These are phyloP conservation scores for Tanytarsus gracilentus DNA, from an alignment of 2,888 invertebrate genomes.

Conservation along the genomic window DNA sequence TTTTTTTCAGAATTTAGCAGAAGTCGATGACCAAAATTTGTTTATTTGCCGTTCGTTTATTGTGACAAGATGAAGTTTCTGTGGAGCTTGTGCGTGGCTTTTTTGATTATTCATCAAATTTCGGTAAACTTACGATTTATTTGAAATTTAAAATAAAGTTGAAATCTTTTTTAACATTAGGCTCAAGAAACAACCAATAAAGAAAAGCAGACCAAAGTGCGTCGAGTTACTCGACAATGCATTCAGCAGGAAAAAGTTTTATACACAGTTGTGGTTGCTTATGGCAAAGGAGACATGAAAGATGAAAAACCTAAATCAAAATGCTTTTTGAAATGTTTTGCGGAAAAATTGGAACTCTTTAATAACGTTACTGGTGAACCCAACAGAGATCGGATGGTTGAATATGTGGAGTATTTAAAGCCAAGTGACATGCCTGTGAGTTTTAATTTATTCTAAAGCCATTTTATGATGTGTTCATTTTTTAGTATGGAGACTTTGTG, in stretches of 20 bases:
- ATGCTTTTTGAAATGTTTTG: slow-evolving; percentile 17
- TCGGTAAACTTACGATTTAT: not conserved
- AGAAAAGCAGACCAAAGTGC: not conserved
- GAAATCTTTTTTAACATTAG: not conserved
- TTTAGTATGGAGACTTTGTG: not conserved
- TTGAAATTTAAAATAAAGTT: not conserved
- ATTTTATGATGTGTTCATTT: not conserved
- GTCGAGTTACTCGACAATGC: not conserved
- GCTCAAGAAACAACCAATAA: not conserved
- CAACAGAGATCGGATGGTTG: not conserved
- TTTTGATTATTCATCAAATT: not conserved
- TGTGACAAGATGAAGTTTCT: not conserved
- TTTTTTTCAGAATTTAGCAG: not conserved
- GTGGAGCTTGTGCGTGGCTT: not conserved
- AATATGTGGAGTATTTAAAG: not conserved
- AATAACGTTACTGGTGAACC: not conserved
- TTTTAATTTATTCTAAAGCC: not conserved
- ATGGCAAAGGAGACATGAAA: slow-evolving; percentile 12
- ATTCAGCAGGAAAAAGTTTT: not conserved
- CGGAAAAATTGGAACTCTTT: not conserved
- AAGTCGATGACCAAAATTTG: not conserved
- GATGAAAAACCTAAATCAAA: not conserved
- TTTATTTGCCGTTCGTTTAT: not conserved
- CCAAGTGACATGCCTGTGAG: not conserved
- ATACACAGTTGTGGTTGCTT: not conserved